phyloP scores from a whole-genome alignment of 2,113 vertebrate genomes.

The Varanus komodoensis region DNA sequence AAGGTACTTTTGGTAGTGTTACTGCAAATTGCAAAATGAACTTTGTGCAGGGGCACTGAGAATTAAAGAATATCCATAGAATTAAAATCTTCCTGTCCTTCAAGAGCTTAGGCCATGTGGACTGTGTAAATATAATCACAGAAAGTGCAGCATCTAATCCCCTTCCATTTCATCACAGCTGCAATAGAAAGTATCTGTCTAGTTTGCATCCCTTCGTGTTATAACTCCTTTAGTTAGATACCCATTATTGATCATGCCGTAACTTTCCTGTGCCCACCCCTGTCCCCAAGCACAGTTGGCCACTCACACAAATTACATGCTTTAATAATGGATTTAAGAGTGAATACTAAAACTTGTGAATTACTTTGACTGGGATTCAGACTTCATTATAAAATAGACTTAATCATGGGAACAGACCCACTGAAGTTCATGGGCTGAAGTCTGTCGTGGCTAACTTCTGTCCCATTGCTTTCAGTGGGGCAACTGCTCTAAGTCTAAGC shows the following conservation, averaged over 20 bases:
- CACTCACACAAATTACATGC: neutral
- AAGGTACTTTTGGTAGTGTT: neutral
- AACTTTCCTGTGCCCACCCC: neutral
- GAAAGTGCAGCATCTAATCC: slow-evolving; percentile 45
- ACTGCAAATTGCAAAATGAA: neutral
- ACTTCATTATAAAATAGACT: too few species aligned
- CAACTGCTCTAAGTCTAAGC: neutral
- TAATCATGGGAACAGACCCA: too few species aligned
- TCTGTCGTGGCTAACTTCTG: neutral
- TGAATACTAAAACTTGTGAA: neutral
- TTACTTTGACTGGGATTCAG: too few species aligned
- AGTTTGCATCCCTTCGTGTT: slow-evolving; percentile 41
- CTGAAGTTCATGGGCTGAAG: too few species aligned
- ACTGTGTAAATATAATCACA: slow-evolving; percentile 10
- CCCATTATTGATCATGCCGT: slow-evolving; percentile 47
- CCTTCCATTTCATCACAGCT: slow-evolving; percentile 32
- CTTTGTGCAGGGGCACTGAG: neutral
- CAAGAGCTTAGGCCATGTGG: slow-evolving; percentile 18
- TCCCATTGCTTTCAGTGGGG: too few species aligned
- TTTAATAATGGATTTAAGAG: slow-evolving; percentile 21
- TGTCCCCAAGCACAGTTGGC: neutral
- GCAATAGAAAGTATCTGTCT: slow-evolving; percentile 35
- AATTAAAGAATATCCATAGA: neutral
- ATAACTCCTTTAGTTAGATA: slow-evolving; percentile 34
- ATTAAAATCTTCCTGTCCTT: neutral